Evolutionary conservation across 2,797 vertebrate genomes (phyloP).

Genomic region (Acrossocheilus wenchowensis): DNA sequence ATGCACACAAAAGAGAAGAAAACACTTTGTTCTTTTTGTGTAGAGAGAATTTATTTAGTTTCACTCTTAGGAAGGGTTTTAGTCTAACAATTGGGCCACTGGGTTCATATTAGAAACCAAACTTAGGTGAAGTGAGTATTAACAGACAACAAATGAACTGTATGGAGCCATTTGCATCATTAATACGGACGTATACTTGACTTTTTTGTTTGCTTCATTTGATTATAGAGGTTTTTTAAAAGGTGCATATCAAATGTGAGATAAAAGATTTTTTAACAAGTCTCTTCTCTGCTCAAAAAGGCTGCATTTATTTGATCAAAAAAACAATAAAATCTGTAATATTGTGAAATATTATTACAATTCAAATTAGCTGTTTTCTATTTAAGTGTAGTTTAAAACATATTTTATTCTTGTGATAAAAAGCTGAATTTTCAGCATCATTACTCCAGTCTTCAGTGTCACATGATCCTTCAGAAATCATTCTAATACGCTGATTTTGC

Average conservation of each 20-base stretch:
- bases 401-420: neutral
- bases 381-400: neutral
- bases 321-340: neutral
- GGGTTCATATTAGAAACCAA: neutral
- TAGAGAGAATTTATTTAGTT: neutral
- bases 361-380: neutral
- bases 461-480: neutral
- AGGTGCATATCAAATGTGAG: neutral
- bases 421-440: neutral
- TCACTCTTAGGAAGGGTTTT: neutral
- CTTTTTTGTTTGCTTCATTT: neutral
- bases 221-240: neutral
- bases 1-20: neutral
- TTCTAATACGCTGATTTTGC: neutral
- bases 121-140: neutral
- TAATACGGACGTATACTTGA: neutral
- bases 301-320: neutral
- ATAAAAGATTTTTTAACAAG: neutral
- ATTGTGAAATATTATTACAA: neutral
- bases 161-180: neutral
- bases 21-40: neutral
- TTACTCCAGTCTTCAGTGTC: neutral
- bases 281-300: no score
- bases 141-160: neutral
- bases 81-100: neutral